These are phyloP conservation scores for Gastrophysa polygoni DNA, from an alignment of 2,888 invertebrate species.

Conservation along the genomic window DNA sequence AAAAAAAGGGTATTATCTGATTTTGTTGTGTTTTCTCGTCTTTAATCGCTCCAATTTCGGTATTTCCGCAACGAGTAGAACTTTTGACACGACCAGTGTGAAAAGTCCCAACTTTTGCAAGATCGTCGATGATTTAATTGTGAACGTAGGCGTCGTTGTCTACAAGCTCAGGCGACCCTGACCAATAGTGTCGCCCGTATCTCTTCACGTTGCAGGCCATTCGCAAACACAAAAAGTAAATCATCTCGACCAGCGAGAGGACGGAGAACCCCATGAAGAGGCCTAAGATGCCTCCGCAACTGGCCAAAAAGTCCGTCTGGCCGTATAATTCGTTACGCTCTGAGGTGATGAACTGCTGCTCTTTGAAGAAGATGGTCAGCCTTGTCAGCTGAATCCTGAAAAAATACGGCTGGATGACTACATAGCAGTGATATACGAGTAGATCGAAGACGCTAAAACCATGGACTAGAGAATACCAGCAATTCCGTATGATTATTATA, in stretches of 20 bases:
- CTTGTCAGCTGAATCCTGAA: conserved; percentile 64
- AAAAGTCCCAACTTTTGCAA: too few species aligned
- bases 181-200: conserved; percentile 57
- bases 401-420: too few species aligned
- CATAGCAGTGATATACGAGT: too few species aligned
- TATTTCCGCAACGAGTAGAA: too few species aligned
- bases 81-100: too few species aligned
- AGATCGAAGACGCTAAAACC: too few species aligned
- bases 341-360: conserved; percentile 65
- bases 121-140: too few species aligned
- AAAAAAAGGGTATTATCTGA: too few species aligned
- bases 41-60: too few species aligned
- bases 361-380: conserved; percentile 74
- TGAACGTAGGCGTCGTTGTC: conserved; percentile 49
- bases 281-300: conserved; percentile 65
- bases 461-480: too few species aligned
- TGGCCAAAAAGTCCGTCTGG: conserved; percentile 63
- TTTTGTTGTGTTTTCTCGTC: too few species aligned
- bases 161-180: conserved; percentile 48
- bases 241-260: conserved; percentile 66
- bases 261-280: conserved; percentile 70
- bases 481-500: too few species aligned
- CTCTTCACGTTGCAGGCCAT: conserved; percentile 60
- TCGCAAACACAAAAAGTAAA: conserved; percentile 64
- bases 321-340: conserved; percentile 65